Percentiles rank a stretch among this genome's conserved stretches.
Evolutionary conservation across 2,113 vertebrate genomes (phyloP).

Genomic region (Paedocypris sp.): DNA sequence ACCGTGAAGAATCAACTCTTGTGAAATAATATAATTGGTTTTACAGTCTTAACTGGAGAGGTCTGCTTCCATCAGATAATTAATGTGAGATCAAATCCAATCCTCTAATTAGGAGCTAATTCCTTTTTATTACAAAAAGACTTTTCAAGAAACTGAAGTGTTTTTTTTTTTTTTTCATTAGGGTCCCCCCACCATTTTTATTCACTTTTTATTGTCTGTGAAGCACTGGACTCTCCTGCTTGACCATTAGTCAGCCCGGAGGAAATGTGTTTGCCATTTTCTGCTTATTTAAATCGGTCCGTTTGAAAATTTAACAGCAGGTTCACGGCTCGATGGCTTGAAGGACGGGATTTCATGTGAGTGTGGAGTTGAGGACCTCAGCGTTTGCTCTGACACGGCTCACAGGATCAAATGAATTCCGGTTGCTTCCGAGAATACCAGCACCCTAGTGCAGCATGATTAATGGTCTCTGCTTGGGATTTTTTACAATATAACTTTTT

Average conservation of each 20-base stretch:
- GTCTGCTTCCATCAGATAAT: constrained; percentile 19
- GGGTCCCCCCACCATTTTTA: neutral
- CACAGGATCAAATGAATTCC: constrained; percentile 20
- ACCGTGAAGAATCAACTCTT: constrained; percentile 1
- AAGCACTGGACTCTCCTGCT: neutral
- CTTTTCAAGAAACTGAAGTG: constrained; percentile 20
- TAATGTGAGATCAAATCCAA: constrained; percentile 23
- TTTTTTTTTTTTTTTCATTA: neutral
- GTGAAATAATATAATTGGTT: constrained; percentile 1
- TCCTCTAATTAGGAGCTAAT: constrained; percentile 33
- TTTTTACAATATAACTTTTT: constrained; percentile 52
- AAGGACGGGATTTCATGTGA: neutral
- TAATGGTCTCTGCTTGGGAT: constrained; percentile 49
- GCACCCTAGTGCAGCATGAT: constrained; percentile 46
- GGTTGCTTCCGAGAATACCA: constrained; percentile 34
- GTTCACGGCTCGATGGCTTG: constrained; percentile 10
- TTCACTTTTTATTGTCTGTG: neutral
- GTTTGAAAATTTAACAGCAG: constrained; percentile 23
- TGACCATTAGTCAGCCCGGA: neutral
- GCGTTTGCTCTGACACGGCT: constrained; percentile 21
- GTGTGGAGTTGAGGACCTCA: constrained; percentile 17
- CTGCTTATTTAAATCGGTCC: constrained; percentile 3
- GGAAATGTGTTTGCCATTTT: neutral
- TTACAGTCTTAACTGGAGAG: neutral
- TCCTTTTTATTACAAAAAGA: constrained; percentile 21